Percentiles rank a stretch among this genome's conserved stretches.
Evolutionary conservation across 2,888 invertebrate species (phyloP).

Genomic region (Cerastis rubricosa): DNA sequence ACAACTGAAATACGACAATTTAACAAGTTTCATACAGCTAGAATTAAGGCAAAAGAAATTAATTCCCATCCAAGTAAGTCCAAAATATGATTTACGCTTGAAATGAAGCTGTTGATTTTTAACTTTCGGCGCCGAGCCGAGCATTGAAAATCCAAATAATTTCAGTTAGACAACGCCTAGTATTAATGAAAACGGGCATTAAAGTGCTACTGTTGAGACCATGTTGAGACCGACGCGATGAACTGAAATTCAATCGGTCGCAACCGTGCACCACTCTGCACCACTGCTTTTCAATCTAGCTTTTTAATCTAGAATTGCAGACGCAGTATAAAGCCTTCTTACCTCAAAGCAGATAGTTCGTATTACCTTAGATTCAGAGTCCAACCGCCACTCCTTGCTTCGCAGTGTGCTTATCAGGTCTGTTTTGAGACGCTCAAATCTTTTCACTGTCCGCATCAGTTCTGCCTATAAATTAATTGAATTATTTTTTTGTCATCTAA

Average conservation of each 20-base stretch:
- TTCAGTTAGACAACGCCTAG: too few species aligned
- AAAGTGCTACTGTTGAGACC: too few species aligned
- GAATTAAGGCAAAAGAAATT: neutral
- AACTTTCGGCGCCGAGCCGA: neutral
- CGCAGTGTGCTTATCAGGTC: conserved; percentile 88
- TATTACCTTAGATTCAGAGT: conserved; percentile 88
- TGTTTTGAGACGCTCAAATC: conserved; percentile 88
- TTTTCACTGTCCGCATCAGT: conserved; percentile 86
- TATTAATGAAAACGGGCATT: too few species aligned
- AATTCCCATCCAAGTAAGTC: neutral
- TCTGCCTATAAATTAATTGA: conserved; percentile 79
- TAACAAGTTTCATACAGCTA: neutral
- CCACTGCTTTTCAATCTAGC: neutral
- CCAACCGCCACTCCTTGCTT: conserved; percentile 89
- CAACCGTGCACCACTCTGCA: neutral
- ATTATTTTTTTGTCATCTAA: neutral
- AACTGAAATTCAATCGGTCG: neutral
- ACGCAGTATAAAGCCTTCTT: neutral
- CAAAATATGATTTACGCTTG: neutral
- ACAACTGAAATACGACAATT: conserved; percentile 76
- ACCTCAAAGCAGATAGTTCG: neutral
- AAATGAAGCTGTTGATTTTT: neutral
- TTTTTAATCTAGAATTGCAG: neutral
- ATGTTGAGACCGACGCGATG: neutral
- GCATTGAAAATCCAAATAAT: too few species aligned